Evolutionary conservation across 2,888 invertebrate genomes (phyloP).

Genomic region (Spisula solida): DNA sequence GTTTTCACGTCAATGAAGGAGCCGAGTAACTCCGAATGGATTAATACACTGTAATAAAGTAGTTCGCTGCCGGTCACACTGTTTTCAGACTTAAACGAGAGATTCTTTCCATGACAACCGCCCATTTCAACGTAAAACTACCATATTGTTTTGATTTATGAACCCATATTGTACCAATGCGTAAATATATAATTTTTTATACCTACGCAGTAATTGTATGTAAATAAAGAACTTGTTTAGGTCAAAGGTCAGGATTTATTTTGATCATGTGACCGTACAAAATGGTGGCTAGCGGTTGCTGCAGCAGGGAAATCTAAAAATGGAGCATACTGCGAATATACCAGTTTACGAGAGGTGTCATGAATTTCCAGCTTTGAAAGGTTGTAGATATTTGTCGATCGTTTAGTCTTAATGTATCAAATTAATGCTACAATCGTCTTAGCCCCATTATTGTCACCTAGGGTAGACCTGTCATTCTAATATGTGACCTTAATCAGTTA

Average conservation of each 20-base stretch:
- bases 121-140: neutral
- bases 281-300: conserved; percentile 68
- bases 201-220: conserved; percentile 63
- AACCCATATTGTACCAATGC: neutral
- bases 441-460: neutral
- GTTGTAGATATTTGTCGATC: conserved; percentile 47
- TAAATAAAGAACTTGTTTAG: conserved; percentile 72
- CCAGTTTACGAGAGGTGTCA: conserved; percentile 53
- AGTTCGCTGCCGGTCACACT: conserved; percentile 40
- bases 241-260: conserved; percentile 70
- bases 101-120: neutral
- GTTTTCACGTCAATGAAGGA: conserved; percentile 73
- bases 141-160: neutral
- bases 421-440: neutral
- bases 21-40: conserved; percentile 57
- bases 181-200: neutral
- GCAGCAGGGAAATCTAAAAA: neutral
- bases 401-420: neutral
- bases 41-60: conserved; percentile 46
- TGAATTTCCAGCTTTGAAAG: conserved; percentile 74
- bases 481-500: neutral
- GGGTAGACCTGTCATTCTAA: neutral
- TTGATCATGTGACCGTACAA: conserved; percentile 75
- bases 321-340: conserved; percentile 44
- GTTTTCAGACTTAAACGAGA: neutral